Base-by-base conservation (phyloP, 2,113 vertebrate genomes). In the Poecilia latipinna region DNA sequence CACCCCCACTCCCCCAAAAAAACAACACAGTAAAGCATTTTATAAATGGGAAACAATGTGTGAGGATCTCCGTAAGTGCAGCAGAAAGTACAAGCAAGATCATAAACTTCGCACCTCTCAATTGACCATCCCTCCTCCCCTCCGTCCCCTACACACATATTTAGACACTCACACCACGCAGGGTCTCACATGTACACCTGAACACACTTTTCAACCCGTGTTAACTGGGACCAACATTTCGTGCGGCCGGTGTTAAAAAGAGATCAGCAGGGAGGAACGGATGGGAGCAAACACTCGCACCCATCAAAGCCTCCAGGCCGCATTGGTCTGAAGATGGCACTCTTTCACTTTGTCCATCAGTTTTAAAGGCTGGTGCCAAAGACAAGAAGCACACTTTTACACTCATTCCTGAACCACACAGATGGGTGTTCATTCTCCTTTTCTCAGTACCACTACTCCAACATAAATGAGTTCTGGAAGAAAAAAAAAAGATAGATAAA, bases 281-380 rank as follows among this genome's bases (percentile, higher is more conserved):
- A 0, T 17, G 7, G 19, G 48, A 63, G 35, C 31, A 33, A 4
- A 3, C 24, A 32, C 22, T 35, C 24, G 2, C 70, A 57, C 35
- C 65, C 60, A 61, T 66, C 65, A 32, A 32, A 31, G 35, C 44
- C 6, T 32, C 8, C 54, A 54, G 65, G 71, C 61, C 68, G 72
- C 72, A 67, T 63, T 13, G 0, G 77, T 87, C 96, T 95, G 94
- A 96, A 96, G 96, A 95, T 94, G 94, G 95, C 92, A 94, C 95
- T 95, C 88, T 96, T 93, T 94, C 91, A 90, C 90, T 90, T 66
- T 35, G 63, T 57, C 62, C 26, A 22, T 69, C 57, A 37, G 79
- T 54, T 29, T 65, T 24, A 51, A 17, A 39, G 65, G 28, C 62
- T 35, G 51, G 51, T 57, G 22, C 51, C 24, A 24, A 57, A 57